Base-by-base conservation (phyloP, 2,888 invertebrate genomes). In the Rhagonycha fulva region DNA sequence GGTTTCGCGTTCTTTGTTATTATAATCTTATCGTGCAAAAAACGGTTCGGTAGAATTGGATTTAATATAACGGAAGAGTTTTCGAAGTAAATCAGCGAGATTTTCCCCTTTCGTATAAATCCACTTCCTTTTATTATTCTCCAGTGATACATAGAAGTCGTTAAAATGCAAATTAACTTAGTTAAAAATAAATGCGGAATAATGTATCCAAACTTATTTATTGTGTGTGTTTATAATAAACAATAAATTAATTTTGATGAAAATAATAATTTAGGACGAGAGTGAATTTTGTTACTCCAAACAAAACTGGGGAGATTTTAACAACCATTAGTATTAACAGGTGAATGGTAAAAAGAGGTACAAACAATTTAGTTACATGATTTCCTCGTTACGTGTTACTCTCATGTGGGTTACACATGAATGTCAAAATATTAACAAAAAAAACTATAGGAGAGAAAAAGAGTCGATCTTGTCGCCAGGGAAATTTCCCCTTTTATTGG, bases 401-500 rank as follows among this genome's bases (percentile, higher is more conserved):
- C 74, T 23, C 28, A 26, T 72, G 77, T 67, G 62, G 30, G 62
- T 62, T 70, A 69, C 68, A 74, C 74, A 74, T 72, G 76, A 70
- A 76, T 78, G 67, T 72, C 76, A 74, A 74, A 74, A 76, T 75
- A 76, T 76, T 76, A 76, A 76, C 62, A 70, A 76, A 76, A 47
- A 47, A 74, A 76, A 71, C 69, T 71, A 73, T 70, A 30, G 67
- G 72, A 71, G 76, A 73, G 78, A 73, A 78, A 78, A 78, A 76
- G 78, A 71, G 72, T 70, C 76, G 78, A 72, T 78, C 75, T 77
- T 75, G 77, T 75, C 79, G 75, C 75, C 69, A 72, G 79, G 77
- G 77, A 79, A 79, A 77, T 77, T 77, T 72, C 75, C 74, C 78
- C 77, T 76, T 77, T 76, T 74, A 78, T 75, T 77, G 75, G 78